Evolutionary conservation across 1,140 invertebrate genomes (phyloP), one percentile per base, ranked within the genome.

Genomic region (Brachionus angularis): DNA sequence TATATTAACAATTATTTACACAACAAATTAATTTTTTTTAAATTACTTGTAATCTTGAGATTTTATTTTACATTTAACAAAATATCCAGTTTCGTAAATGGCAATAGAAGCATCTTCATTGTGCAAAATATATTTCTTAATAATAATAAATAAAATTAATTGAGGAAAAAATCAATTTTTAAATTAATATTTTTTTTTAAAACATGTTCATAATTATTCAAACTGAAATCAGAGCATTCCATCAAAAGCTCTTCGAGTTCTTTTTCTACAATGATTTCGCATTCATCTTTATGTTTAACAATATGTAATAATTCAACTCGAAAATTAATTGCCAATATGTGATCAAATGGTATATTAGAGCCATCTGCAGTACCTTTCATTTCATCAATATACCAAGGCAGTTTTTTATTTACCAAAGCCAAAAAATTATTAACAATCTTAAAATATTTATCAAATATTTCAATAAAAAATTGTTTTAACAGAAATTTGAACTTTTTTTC

Each of bases 301-400:
- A 39, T 29, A 16, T 70, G 67, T 25, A 42, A 18, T 5, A 70
- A 16, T 36, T 70, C 46, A 42, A 70, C 46, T 31, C 46, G n/a
- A 12, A 70, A 42, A 70, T 50, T 70, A 8, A 50, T 29, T 21
- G 46, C 46, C 47, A 70, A 42, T 14, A 67, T 67, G 39, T 67
- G 27, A 25, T 69, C 23, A 25, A 69, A 69, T n/a, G 25, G 23
- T 21, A 69, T 39, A 8, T 69, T 18, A 14, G 64, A 69, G 10
- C 64, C 64, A n/a, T 39, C 47, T 23, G 64, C 46, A 33, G 39
- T 49, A 21, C 64, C 64, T 21, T 46, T 36, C 18, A 69, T 69
- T 52, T 69, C 64, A 36, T 69, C 64, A 3, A 47, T 21, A 52
- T 69, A 69, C 64, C 64, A 69, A n/a, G 64, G 64, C 47, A 49